Base-by-base conservation (phyloP, 2,797 vertebrate genomes). In the Crypturellus tataupa region DNA sequence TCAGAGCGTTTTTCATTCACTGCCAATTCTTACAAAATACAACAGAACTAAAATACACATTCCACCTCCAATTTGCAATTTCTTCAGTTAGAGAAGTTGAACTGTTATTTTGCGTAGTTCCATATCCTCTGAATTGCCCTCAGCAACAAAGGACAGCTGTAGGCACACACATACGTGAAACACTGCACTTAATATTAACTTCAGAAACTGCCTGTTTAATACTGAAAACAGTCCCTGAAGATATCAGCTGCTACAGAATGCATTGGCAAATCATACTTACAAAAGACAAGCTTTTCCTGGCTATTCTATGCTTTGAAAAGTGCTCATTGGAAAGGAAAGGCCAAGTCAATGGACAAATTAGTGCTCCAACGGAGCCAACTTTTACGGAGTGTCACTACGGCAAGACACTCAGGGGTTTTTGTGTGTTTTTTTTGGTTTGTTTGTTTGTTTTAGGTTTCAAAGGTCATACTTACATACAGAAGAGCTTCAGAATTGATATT, bases 301-400 rank as follows among this genome's bases (percentile, higher is more conserved):
- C 15, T 60, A 31, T 82, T 65, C 60, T 21, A 63, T 13, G 67
- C 79, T 39, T 84, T 71, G 24, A 31, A 55, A 83, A 88, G 47
- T 0, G 8, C 24, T 39, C 7, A 27, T 51, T 51, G 51, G 51
- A 53, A 53, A 16, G 51, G 3, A 40, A 6, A 23, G 56, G 42
- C 12, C 3, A 7, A 56, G 31, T 4, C 1, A 2, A 78, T 11
- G 80, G 73, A 46, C 20, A 56, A 49, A 25, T 0, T 3, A 69
- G 37, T 0, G 12, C 69, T 33, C 39, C 8, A 2, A 19, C 0
- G 27, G n/a, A 20, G 42, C 27, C 40, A 76, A 35, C 23, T 86
- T 76, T 31, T 27, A 71, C 58, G 4, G 25, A 6, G 67, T 0
- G 20, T 27, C 2, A 3, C 6, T 13, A n/a, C 63, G 42, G 31